phyloP scores from a whole-genome alignment of 2,113 vertebrate genomes.

The Electrona antarctica region DNA sequence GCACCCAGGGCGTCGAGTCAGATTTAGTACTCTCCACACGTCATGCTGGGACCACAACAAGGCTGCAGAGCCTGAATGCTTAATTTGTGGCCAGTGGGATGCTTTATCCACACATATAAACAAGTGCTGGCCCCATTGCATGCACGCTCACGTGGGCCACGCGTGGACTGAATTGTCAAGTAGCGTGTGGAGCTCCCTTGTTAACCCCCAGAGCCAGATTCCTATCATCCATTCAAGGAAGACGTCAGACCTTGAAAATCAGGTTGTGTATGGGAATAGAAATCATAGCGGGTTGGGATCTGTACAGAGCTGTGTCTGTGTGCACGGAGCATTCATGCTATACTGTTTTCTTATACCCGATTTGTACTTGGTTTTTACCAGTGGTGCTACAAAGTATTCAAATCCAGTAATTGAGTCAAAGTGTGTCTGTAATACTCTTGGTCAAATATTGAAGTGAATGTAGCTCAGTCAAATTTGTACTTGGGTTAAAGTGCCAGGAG shows the following conservation, averaged over 20 bases:
- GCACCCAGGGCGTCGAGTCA: conserved; percentile 52
- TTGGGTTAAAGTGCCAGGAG: too few relatives aligned
- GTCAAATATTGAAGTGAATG: too few relatives aligned
- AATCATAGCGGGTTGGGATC: conserved; percentile 62
- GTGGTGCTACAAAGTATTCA: too few relatives aligned
- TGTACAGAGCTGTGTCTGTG: conserved; percentile 7
- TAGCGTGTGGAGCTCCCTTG: conserved; percentile 67
- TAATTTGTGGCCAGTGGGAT: conserved; percentile 78
- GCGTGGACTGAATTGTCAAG: conserved; percentile 75
- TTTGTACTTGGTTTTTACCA: too few relatives aligned
- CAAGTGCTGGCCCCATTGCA: conserved; percentile 74
- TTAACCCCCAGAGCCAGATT: conserved; percentile 77
- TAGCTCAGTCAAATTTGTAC: too few relatives aligned
- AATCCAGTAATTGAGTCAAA: too few relatives aligned
- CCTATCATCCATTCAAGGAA: conserved; percentile 66
- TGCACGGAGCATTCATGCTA: not conserved
- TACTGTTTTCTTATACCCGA: too few relatives aligned
- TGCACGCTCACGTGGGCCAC: conserved; percentile 66
- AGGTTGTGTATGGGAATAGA: conserved; percentile 71
- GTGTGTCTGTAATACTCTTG: conserved; percentile 36
- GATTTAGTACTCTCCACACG: conserved; percentile 73
- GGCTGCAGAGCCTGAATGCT: conserved; percentile 74
- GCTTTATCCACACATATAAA: conserved; percentile 77
- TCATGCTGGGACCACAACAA: conserved; percentile 74
- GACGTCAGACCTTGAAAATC: conserved; percentile 68